Evolutionary conservation across 1,140 invertebrate species (phyloP), one percentile per base, ranked within the genome.

Genomic region (Pseudomyrmex concolor): DNA sequence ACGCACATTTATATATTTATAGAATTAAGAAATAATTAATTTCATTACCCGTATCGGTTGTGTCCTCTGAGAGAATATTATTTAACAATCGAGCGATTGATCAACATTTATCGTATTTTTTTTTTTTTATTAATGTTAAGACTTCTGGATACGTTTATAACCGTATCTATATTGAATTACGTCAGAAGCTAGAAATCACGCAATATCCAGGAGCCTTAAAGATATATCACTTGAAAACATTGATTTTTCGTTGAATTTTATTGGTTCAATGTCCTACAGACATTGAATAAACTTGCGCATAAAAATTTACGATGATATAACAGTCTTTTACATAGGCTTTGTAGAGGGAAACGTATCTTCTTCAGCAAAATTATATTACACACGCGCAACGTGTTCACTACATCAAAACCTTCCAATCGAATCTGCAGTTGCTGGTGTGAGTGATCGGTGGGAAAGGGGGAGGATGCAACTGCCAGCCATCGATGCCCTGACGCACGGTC

Each of bases 361-460:
- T 8, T 64, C 22, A 55, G 70, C 66, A 71, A 71, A 76, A 86
- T 45, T 19, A 48, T 4, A 48, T 25, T 25, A 25, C 50, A 50
- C 50, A 43, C 66, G 48, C 72, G 48, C 60, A 63, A 80, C 9
- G 25, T 57, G 34, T 34, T 34, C 43, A 72, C 87, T 89, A 94
- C 19, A 92, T 89, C 34, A 97, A 91, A 63, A 96, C 94, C 89
- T 96, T 97, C 97, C 97, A 98, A 92, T 98, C 97, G 91, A 97
- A 98, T 63, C 97, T 94, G 83, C 96, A 96, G 90, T 97, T 98
- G 91, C 96, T 96, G 15, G 97, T 96, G 93, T 98, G 97, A 17
- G 97, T 97, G 12, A 97, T 94, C 0, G 97, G 97, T 19, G 97
- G 96, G 92, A 97, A 96, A 1, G 97, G 97, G 3, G 97, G 96